These are phyloP conservation scores for Morpho helenor DNA, from an alignment of 2,888 invertebrate species.

Conservation along the genomic window DNA sequence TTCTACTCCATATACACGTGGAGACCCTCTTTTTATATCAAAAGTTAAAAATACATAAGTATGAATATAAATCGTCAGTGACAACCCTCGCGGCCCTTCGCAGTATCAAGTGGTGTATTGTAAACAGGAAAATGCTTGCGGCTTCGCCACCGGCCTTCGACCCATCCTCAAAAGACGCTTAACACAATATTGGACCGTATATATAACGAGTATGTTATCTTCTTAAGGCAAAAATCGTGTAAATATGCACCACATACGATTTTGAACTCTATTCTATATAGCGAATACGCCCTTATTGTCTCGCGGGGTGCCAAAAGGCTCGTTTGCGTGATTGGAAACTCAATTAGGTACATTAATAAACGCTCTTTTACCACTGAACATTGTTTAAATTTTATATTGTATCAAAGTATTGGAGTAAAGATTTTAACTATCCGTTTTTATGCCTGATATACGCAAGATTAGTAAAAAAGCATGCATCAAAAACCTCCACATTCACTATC, in stretches of 20 bases:
- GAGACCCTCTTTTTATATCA: too few relatives aligned
- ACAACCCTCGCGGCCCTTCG: conserved; percentile 16
- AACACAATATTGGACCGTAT: conserved; percentile 1
- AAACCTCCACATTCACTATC: too few relatives aligned
- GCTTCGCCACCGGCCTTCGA: conserved; percentile 28
- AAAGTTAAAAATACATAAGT: too few relatives aligned
- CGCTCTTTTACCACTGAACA: conserved; percentile 2
- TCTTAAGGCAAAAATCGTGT: neutral
- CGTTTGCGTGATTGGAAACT: conserved; percentile 32
- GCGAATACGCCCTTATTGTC: neutral
- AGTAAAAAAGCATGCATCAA: too few relatives aligned
- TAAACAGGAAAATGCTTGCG: conserved; percentile 53
- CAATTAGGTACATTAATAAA: conserved; percentile 13
- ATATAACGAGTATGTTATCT: neutral
- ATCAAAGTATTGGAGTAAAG: too few relatives aligned
- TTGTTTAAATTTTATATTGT: too few relatives aligned
- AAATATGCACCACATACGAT: neutral
- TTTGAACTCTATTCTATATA: conserved; percentile 6
- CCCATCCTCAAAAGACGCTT: conserved; percentile 6
- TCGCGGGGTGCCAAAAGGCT: conserved; percentile 17
- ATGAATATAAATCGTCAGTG: neutral
- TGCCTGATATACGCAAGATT: too few relatives aligned
- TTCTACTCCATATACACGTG: too few relatives aligned
- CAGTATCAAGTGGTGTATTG: conserved; percentile 33
- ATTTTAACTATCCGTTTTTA: too few relatives aligned